phyloP scores from a whole-genome alignment of 2,888 invertebrate species.

The Tenthredo notha region DNA sequence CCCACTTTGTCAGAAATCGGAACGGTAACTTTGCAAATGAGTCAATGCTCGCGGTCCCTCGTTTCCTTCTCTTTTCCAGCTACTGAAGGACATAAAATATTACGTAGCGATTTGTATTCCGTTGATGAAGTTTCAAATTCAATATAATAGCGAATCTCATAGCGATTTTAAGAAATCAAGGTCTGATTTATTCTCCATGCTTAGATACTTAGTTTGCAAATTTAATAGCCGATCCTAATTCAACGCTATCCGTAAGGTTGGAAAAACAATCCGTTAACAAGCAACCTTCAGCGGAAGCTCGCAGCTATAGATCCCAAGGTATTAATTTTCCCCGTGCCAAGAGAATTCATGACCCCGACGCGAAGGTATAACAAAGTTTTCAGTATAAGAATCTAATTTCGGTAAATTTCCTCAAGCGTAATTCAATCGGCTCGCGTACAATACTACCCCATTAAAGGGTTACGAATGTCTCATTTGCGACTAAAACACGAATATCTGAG shows the following conservation, averaged over 20 bases:
- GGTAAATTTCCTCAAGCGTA: background rate
- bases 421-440: background rate
- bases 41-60: background rate
- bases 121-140: slow-evolving; percentile 26
- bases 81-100: slow-evolving; percentile 34
- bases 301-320: background rate
- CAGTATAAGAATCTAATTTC: background rate
- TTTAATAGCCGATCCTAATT: background rate
- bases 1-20: slow-evolving; percentile 29
- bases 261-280: slow-evolving; percentile 17
- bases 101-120: slow-evolving; percentile 35
- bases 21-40: slow-evolving; percentile 38
- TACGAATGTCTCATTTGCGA: slow-evolving; percentile 5
- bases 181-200: background rate
- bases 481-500: slow-evolving; percentile 8
- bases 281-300: background rate
- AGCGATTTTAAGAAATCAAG: background rate
- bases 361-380: background rate
- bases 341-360: background rate
- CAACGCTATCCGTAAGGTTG: background rate
- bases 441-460: background rate
- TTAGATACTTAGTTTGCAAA: slow-evolving; percentile 5
- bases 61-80: background rate
- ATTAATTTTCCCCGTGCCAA: background rate
- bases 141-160: background rate